phyloP scores from a whole-genome alignment of 2,888 invertebrate species.

The Synergus umbraculus region DNA sequence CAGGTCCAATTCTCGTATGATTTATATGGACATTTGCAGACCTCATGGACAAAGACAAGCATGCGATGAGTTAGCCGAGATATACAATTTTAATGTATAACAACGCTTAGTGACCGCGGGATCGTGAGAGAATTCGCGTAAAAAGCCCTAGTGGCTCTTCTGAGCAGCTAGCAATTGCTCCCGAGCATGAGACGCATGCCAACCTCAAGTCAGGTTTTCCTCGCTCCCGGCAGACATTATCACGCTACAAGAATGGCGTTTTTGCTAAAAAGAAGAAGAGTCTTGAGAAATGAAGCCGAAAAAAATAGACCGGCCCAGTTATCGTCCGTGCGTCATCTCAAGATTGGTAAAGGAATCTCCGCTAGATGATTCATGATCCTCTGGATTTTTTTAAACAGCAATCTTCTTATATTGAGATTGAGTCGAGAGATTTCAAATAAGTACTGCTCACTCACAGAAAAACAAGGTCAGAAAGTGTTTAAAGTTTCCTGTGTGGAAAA shows the following conservation, averaged over 20 bases:
- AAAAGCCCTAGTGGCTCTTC: constrained; percentile 46
- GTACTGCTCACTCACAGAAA: too few species aligned
- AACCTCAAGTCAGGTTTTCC: constrained; percentile 45
- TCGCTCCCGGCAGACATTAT: constrained; percentile 36
- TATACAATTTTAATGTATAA: constrained; percentile 68
- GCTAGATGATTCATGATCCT: not conserved
- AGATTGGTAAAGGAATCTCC: not conserved
- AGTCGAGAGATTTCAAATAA: too few species aligned
- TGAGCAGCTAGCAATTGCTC: constrained; percentile 42
- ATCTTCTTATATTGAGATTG: not conserved
- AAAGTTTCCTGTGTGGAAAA: too few species aligned
- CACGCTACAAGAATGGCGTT: constrained; percentile 24
- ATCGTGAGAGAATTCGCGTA: constrained; percentile 70
- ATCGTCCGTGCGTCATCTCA: not conserved
- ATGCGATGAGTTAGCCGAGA: constrained; percentile 71
- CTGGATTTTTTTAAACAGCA: not conserved
- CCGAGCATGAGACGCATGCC: constrained; percentile 41
- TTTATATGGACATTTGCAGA: constrained; percentile 66
- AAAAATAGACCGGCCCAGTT: constrained; percentile 14
- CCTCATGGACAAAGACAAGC: constrained; percentile 64
- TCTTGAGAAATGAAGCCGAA: not conserved
- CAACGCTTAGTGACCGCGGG: constrained; percentile 62
- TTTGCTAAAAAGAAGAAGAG: constrained; percentile 19
- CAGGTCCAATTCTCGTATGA: constrained; percentile 63
- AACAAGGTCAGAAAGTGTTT: too few species aligned